phyloP scores from a whole-genome alignment of 2,888 invertebrate species.

The Agonopterix arenella region DNA sequence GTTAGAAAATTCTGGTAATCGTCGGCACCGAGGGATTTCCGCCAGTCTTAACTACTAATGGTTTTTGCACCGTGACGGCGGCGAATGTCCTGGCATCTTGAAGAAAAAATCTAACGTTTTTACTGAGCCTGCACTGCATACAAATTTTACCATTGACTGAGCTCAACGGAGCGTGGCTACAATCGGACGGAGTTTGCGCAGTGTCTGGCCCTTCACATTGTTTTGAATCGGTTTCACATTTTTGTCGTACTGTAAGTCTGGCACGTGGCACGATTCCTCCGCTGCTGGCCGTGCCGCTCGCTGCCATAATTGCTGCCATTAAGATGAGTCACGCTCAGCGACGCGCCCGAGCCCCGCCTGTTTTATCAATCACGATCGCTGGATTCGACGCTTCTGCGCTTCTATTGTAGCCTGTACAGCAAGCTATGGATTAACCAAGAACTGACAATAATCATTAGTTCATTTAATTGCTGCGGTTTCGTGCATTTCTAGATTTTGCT shows the following conservation, averaged over 20 bases:
- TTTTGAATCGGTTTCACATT: constrained; percentile 17
- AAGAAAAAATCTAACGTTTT: constrained; percentile 5
- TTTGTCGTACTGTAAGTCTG: constrained; percentile 20
- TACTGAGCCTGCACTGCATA: constrained; percentile 11
- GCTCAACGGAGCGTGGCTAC: constrained; percentile 21
- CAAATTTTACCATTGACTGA: constrained; percentile 15
- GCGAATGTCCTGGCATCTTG: constrained; percentile 24
- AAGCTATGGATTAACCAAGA: not conserved
- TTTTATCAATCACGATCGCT: constrained; percentile 56
- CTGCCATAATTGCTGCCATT: constrained; percentile 65
- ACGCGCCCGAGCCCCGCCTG: constrained; percentile 55
- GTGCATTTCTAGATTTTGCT: not conserved
- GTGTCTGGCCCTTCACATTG: constrained; percentile 15
- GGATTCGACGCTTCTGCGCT: constrained; percentile 10
- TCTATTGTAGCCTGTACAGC: not conserved
- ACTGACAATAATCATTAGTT: not conserved
- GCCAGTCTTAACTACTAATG: constrained; percentile 3
- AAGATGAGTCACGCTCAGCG: constrained; percentile 74
- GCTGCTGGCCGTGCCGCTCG: constrained; percentile 38
- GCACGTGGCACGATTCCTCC: constrained; percentile 49
- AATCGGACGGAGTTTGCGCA: constrained; percentile 13
- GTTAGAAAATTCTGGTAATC: constrained; percentile 31
- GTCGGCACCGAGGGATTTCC: constrained; percentile 11
- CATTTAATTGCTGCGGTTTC: not conserved
- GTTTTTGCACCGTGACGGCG: constrained; percentile 24